Percentiles rank a stretch among this genome's conserved stretches.
Evolutionary conservation across 92 coral and sea anemone genomes (phyloP).

Genomic region (Epizoanthus stellaris): DNA sequence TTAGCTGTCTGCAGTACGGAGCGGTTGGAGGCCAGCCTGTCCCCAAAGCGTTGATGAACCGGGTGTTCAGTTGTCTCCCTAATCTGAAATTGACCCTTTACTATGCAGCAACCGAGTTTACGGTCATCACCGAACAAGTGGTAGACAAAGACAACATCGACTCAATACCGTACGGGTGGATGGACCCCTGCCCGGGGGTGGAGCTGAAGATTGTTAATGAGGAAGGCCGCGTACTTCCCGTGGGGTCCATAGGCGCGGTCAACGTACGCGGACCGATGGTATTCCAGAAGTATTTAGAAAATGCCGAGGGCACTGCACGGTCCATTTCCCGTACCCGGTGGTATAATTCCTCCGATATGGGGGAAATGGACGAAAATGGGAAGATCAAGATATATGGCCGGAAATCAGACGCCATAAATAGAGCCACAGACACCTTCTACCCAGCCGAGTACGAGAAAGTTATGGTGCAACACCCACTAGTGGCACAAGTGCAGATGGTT

Average conservation of each 20-base stretch:
- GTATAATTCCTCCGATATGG: slow-evolving; percentile 22
- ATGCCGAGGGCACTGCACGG: background rate
- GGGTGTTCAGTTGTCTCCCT: slow-evolving; percentile 23
- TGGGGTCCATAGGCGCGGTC: slow-evolving; percentile 1
- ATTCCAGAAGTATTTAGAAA: slow-evolving; percentile 10
- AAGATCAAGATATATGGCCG: slow-evolving; percentile 4
- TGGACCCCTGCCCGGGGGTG: slow-evolving; percentile 42
- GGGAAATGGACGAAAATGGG: slow-evolving; percentile 13
- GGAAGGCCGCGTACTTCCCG: slow-evolving; percentile 26
- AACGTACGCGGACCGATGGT: slow-evolving; percentile 9
- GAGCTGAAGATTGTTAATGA: slow-evolving; percentile 50
- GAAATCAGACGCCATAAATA: slow-evolving; percentile 22
- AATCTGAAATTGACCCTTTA: background rate
- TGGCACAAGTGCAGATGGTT: slow-evolving; percentile 6
- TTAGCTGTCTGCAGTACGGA: slow-evolving; percentile 13
- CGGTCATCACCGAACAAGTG: slow-evolving; percentile 21
- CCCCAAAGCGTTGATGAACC: background rate
- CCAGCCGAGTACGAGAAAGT: slow-evolving; percentile 10
- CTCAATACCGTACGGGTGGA: slow-evolving; percentile 35
- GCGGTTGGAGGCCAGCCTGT: slow-evolving; percentile 46
- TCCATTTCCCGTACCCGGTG: slow-evolving; percentile 1
- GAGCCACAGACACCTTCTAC: slow-evolving; percentile 18
- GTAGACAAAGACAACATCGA: slow-evolving; percentile 25
- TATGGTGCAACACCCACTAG: slow-evolving; percentile 12
- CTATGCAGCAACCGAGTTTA: slow-evolving; percentile 50